phyloP scores from a whole-genome alignment of 2,888 invertebrate genomes.

The Sarcophaga subvicina region DNA sequence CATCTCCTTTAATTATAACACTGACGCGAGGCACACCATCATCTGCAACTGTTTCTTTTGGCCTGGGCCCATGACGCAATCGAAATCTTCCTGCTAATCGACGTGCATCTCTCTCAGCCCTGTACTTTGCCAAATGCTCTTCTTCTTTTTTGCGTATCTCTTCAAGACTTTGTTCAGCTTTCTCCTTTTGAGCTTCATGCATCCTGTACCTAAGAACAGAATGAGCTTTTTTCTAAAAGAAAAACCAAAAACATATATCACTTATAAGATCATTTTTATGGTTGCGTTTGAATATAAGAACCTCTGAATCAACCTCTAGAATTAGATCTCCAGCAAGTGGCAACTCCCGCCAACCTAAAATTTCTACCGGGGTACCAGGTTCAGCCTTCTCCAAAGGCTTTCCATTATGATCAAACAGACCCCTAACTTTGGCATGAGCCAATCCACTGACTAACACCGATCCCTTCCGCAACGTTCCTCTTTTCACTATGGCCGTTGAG shows the following conservation, averaged over 20 bases:
- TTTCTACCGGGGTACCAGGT: conserved; percentile 91
- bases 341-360: conserved; percentile 95
- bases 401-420: conserved; percentile 91
- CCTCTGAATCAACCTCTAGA: conserved; percentile 91
- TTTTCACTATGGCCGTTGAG: conserved; percentile 91
- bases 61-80: conserved; percentile 84
- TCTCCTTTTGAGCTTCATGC: conserved; percentile 84
- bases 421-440: conserved; percentile 92
- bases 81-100: conserved; percentile 85
- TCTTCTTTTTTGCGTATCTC: conserved; percentile 86
- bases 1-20: conserved; percentile 91
- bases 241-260: neutral
- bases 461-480: conserved; percentile 92
- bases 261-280: neutral
- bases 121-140: conserved; percentile 86
- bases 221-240: conserved; percentile 85
- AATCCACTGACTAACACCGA: conserved; percentile 91
- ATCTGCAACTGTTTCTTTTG: conserved; percentile 82
- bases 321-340: conserved; percentile 95
- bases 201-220: conserved; percentile 87
- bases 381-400: conserved; percentile 85
- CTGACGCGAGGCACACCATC: conserved; percentile 84
- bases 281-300: conserved; percentile 72
- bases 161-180: conserved; percentile 85
- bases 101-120: conserved; percentile 84